A percentile compares a stretch with the other conserved stretches of the same genome.
Evolutionary conservation across 1,140 invertebrate species (phyloP).

Genomic region (Drosophila guanche): DNA sequence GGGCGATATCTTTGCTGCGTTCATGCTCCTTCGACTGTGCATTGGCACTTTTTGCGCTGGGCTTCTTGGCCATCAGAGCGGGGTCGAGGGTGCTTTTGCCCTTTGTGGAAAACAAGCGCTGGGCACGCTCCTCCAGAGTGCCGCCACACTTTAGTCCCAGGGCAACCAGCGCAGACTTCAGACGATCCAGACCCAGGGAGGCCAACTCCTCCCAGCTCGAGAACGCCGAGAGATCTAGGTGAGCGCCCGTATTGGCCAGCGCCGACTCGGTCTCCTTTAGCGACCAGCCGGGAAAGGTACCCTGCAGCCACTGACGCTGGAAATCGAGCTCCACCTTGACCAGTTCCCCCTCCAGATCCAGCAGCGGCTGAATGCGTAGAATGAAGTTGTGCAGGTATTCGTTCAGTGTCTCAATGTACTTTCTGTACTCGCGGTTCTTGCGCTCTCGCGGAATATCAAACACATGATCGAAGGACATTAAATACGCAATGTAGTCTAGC

Average conservation of each 20-base stretch:
- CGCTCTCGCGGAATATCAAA: conserved; percentile 97
- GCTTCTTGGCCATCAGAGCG: conserved; percentile 93
- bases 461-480: conserved; percentile 97
- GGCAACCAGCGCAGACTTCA: conserved; percentile 98
- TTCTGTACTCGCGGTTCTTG: conserved; percentile 96
- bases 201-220: conserved; percentile 99
- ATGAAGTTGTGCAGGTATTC: conserved; percentile 96
- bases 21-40: conserved; percentile 88
- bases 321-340: conserved; percentile 92
- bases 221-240: conserved; percentile 98
- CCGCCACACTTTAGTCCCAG: conserved; percentile 99
- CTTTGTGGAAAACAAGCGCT: conserved; percentile 97
- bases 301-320: conserved; percentile 93
- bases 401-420: conserved; percentile 93
- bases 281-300: conserved; percentile 96
- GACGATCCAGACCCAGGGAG: conserved; percentile 96
- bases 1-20: conserved; percentile 92
- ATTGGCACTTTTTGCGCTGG: conserved; percentile 87
- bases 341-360: conserved; percentile 92
- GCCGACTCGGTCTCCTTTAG: conserved; percentile 96
- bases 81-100: conserved; percentile 96
- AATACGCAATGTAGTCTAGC: conserved; percentile 97
- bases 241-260: conserved; percentile 95
- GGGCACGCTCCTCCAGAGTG: conserved; percentile 97
- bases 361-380: conserved; percentile 94